Conservation (phyloP, 2,888 invertebrate genomes). For the Dioctria linearis region DNA sequence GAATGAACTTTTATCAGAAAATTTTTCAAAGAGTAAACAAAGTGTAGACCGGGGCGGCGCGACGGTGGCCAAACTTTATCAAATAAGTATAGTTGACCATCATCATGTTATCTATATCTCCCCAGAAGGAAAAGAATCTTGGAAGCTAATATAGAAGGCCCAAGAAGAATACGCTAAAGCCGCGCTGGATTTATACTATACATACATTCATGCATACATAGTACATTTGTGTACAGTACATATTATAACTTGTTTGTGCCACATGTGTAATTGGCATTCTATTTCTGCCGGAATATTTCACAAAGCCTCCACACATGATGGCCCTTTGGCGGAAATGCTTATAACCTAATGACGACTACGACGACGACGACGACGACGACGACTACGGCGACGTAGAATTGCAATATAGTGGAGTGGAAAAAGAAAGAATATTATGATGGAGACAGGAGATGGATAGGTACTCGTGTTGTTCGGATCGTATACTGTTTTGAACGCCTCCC, state of each 20-base stretch:
- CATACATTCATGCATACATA: neutral
- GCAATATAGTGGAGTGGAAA: too few relatives aligned
- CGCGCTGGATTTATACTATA: too few relatives aligned
- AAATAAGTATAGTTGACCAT: neutral
- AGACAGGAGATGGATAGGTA: constrained; percentile 21
- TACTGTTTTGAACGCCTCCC: constrained; percentile 10
- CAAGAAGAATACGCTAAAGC: constrained; percentile 9
- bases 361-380: constrained; percentile 26
- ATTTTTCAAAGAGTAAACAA: neutral
- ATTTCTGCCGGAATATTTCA: constrained; percentile 46
- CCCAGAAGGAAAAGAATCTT: neutral
- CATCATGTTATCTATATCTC: neutral
- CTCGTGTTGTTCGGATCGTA: constrained; percentile 11
- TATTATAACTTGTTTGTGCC: neutral
- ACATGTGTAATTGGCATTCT: constrained; percentile 17
- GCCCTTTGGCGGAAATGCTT: constrained; percentile 49
- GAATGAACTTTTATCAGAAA: neutral
- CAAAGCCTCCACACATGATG: constrained; percentile 28
- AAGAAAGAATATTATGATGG: neutral
- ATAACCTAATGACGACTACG: constrained; percentile 35
- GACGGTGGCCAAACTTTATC: neutral
- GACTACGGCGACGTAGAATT: too few relatives aligned
- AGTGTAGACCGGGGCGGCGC: neutral
- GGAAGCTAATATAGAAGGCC: neutral
- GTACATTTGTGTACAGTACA: neutral